Conservation (phyloP, 2,888 invertebrate genomes). For the Hoplodrina blanda region DNA sequence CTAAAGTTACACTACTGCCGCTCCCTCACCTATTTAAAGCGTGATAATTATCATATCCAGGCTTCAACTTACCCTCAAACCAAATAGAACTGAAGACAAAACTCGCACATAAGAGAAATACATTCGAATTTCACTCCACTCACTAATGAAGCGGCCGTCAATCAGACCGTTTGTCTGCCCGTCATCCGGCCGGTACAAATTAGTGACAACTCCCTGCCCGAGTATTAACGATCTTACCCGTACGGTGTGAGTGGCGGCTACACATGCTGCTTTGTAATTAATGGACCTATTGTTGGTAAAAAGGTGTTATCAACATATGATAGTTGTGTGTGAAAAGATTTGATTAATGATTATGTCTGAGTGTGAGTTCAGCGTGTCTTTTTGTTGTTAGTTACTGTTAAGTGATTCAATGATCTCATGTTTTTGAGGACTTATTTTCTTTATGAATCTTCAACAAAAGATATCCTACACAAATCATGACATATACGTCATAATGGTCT, state of each 20-base stretch:
- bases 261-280: constrained; percentile 58
- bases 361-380: not conserved
- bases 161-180: constrained; percentile 83
- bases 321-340: constrained; percentile 48
- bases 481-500: no score
- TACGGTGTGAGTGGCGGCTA: constrained; percentile 65
- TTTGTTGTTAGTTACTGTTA: constrained; percentile 9
- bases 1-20: no score
- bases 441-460: no score
- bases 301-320: constrained; percentile 53
- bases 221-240: constrained; percentile 81
- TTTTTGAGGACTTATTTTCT: not conserved
- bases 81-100: constrained; percentile 27
- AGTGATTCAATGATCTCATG: constrained; percentile 14
- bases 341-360: constrained; percentile 45
- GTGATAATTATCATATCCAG: not conserved
- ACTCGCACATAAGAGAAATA: constrained; percentile 49
- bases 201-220: constrained; percentile 80
- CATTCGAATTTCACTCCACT: constrained; percentile 61
- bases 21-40: not conserved
- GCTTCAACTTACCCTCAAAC: not conserved
- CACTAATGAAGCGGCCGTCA: constrained; percentile 85
- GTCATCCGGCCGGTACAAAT: constrained; percentile 79
- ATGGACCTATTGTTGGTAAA: constrained; percentile 59
- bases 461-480: no score